Evolutionary conservation across 2,888 invertebrate species (phyloP).

Genomic region (Melipona bicolor): DNA sequence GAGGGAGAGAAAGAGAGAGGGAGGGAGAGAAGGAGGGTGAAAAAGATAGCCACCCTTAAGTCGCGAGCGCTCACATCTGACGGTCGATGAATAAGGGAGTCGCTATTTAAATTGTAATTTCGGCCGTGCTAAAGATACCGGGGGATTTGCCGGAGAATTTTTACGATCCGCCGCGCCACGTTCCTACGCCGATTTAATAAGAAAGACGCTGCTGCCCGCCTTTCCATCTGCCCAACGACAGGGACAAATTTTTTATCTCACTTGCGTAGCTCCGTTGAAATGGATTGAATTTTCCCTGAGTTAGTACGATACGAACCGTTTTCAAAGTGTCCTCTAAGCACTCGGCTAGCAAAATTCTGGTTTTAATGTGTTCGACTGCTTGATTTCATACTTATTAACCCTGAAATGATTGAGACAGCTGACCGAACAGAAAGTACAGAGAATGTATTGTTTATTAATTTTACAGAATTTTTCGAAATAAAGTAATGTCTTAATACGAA

Average conservation of each 20-base stretch:
- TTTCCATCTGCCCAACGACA: background rate
- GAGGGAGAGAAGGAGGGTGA: slow-evolving; percentile 3
- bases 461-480: no score
- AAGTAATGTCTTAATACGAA: no score
- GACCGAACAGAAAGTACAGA: no score
- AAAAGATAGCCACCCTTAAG: slow-evolving; percentile 55
- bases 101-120: slow-evolving; percentile 75
- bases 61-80: slow-evolving; percentile 61
- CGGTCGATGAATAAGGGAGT: slow-evolving; percentile 73
- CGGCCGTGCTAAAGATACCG: slow-evolving; percentile 58
- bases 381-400: background rate
- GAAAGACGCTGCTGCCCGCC: background rate
- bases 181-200: slow-evolving; percentile 33
- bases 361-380: background rate
- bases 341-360: background rate
- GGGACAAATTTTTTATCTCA: slow-evolving; percentile 16
- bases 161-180: slow-evolving; percentile 35
- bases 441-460: no score
- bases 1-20: background rate
- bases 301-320: background rate
- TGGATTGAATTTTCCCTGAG: background rate
- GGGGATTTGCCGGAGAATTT: slow-evolving; percentile 43
- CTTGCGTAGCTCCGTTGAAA: background rate
- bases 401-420: no score
- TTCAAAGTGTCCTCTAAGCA: background rate